A percentile compares a stretch with the other conserved stretches of the same genome.
Evolutionary conservation across 2,888 invertebrate species (phyloP).

Genomic region (Polymixis flavicincta): DNA sequence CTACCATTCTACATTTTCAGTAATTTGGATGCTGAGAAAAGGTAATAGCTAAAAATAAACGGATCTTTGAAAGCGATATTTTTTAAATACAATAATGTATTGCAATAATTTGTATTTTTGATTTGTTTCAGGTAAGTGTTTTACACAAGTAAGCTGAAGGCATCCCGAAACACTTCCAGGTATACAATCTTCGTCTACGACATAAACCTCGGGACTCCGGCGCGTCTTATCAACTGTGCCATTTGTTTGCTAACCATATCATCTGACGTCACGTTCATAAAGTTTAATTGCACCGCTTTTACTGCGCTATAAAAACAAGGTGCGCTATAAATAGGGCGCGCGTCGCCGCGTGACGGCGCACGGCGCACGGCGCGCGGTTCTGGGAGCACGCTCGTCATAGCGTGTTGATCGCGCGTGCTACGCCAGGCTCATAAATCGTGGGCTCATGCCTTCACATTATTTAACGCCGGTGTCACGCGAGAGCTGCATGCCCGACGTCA

Average conservation of each 20-base stretch:
- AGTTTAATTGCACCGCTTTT: conserved; percentile 74
- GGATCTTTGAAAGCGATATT: background rate
- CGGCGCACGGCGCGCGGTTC: conserved; percentile 5
- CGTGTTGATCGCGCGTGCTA: conserved; percentile 69
- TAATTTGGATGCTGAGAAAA: conserved; percentile 15
- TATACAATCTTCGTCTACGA: conserved; percentile 13
- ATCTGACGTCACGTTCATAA: conserved; percentile 71
- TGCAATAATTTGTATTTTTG: conserved; percentile 24
- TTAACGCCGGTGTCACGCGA: conserved; percentile 77
- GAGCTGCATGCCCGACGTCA: conserved; percentile 67
- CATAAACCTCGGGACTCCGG: conserved; percentile 19
- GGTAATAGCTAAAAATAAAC: background rate
- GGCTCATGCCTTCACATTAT: conserved; percentile 77
- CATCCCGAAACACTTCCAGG: conserved; percentile 17
- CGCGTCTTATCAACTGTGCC: conserved; percentile 52
- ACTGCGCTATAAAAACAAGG: conserved; percentile 73
- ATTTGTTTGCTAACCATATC: conserved; percentile 65
- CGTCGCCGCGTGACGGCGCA: conserved; percentile 56
- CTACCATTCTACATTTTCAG: conserved; percentile 15
- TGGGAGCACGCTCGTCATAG: conserved; percentile 65
- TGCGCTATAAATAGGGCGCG: conserved; percentile 64
- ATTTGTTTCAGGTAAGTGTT: conserved; percentile 66
- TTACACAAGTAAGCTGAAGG: background rate
- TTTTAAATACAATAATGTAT: background rate
- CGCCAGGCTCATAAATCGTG: conserved; percentile 70